Evolutionary conservation across 2,888 invertebrate genomes (phyloP).

Genomic region (Argyresthia albistria): DNA sequence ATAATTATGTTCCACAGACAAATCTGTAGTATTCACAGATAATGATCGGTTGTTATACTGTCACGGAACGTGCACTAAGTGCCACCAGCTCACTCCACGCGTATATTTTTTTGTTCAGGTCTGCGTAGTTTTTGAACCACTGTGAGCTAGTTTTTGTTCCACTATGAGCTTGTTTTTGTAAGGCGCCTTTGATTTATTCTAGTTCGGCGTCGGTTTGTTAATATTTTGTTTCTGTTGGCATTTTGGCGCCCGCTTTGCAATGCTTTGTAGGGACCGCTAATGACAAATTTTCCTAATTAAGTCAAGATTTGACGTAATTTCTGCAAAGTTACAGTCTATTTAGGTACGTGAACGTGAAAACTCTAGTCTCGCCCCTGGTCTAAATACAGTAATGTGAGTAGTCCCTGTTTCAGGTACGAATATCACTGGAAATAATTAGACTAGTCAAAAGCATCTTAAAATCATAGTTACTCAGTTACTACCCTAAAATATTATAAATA

Average conservation of each 20-base stretch:
- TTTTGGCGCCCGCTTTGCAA: constrained; percentile 55
- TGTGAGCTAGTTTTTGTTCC: constrained; percentile 23
- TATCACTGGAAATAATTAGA: too few species aligned
- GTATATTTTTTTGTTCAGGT: constrained; percentile 41
- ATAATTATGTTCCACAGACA: too few species aligned
- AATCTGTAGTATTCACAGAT: constrained; percentile 14
- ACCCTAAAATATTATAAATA: too few species aligned
- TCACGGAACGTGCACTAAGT: constrained; percentile 63
- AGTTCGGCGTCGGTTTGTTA: constrained; percentile 18
- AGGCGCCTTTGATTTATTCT: constrained; percentile 57
- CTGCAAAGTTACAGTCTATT: too few species aligned
- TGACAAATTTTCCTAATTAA: constrained; percentile 11
- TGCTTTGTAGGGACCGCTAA: constrained; percentile 34
- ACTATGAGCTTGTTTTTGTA: constrained; percentile 21
- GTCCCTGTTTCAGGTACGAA: too few species aligned
- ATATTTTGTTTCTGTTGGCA: constrained; percentile 20
- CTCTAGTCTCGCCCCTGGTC: too few species aligned
- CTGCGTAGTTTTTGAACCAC: constrained; percentile 25
- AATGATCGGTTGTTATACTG: constrained; percentile 53
- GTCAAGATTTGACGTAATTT: too few species aligned
- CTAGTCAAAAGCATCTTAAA: too few species aligned
- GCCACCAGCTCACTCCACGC: constrained; percentile 41
- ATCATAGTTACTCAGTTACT: too few species aligned
- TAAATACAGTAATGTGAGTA: too few species aligned
- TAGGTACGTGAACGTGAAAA: too few species aligned